phyloP scores from a whole-genome alignment of 2,113 vertebrate genomes.

The Neolamprologus sp. region DNA sequence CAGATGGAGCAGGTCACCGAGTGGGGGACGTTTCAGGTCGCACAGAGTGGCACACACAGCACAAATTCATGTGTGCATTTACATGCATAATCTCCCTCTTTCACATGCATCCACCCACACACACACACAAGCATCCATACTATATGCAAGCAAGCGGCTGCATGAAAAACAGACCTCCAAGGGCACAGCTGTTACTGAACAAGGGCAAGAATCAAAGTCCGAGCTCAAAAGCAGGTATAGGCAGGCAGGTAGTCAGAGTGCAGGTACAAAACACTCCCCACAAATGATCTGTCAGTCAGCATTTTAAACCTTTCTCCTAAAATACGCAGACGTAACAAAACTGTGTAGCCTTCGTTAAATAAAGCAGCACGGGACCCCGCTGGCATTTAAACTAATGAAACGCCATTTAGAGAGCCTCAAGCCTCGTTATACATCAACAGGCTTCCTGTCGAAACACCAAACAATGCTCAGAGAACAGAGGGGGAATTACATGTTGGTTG shows the following conservation, averaged over 20 bases:
- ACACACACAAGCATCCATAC: neutral
- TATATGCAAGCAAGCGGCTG: neutral
- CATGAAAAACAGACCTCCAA: neutral
- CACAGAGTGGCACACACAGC: neutral
- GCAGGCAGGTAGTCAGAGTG: neutral
- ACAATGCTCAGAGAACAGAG: neutral
- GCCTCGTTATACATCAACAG: neutral
- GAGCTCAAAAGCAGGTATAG: neutral
- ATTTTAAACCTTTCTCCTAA: neutral
- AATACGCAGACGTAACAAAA: neutral
- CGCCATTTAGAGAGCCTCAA: neutral
- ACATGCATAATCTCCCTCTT: neutral
- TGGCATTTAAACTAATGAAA: neutral
- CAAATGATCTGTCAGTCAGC: neutral
- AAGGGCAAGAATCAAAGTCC: neutral
- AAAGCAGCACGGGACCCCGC: neutral
- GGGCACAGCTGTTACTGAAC: neutral
- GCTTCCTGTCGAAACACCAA: neutral
- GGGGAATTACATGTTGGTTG: neutral
- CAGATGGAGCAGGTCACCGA: constrained; percentile 48
- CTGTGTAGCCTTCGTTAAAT: neutral
- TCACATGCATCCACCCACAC: neutral
- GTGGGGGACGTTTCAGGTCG: neutral
- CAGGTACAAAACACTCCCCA: neutral
- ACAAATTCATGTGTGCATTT: neutral